These are phyloP conservation scores for Meiosimyza platycephala DNA, from an alignment of 2,888 invertebrate species.

Conservation along the genomic window DNA sequence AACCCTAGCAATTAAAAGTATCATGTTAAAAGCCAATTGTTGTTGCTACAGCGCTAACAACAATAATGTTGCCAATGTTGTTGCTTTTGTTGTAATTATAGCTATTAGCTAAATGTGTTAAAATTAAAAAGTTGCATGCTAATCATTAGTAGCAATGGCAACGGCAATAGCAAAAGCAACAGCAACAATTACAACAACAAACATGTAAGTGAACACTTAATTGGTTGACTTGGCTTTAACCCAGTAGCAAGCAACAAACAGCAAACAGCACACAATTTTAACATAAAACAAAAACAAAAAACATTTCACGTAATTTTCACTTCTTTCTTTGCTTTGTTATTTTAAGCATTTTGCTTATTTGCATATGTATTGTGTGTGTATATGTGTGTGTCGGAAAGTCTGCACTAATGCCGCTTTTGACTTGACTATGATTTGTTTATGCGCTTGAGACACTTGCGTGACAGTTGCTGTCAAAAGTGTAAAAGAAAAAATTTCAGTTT, in stretches of 20 bases:
- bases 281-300: constrained; percentile 7
- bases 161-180: not conserved
- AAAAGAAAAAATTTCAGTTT: no score
- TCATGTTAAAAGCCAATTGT: not conserved
- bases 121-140: constrained; percentile 13
- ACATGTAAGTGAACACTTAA: constrained; percentile 11
- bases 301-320: constrained; percentile 7
- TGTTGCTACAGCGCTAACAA: not conserved
- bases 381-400: no score
- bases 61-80: no score
- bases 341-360: no score
- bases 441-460: constrained; percentile 1
- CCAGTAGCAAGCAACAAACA: no score
- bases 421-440: no score
- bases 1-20: not conserved
- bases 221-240: constrained; percentile 4
- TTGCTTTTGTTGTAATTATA: not conserved
- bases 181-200: not conserved
- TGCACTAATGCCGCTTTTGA: no score
- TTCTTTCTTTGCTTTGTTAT: not conserved
- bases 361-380: no score
- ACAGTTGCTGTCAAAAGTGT: not conserved
- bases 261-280: not conserved
- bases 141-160: not conserved
- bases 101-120: constrained; percentile 21